These are phyloP conservation scores for Sorex maritimensis DNA, from an alignment of 2,797 vertebrate genomes.

Conservation along the genomic window DNA sequence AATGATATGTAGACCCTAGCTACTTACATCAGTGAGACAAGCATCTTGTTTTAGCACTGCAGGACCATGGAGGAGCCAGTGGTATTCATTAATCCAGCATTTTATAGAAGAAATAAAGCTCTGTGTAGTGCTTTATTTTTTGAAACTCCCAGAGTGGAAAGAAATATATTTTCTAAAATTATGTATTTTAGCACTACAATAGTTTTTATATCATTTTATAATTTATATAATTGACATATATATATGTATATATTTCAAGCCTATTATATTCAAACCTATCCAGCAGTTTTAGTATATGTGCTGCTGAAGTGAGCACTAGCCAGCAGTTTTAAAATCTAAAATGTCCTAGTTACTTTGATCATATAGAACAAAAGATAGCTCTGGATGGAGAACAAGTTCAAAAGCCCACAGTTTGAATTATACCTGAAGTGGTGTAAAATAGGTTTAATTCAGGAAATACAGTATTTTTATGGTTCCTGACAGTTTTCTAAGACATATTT, in stretches of 20 bases:
- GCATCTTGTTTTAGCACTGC: neutral
- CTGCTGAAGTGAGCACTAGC: too few species aligned
- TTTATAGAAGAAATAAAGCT: constrained; percentile 4
- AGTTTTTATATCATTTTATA: too few species aligned
- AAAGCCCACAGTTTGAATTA: constrained; percentile 52
- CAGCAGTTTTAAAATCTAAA: constrained; percentile 50
- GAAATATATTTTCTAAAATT: neutral
- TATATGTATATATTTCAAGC: neutral
- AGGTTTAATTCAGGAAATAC: constrained; percentile 47
- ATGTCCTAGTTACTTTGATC: constrained; percentile 21
- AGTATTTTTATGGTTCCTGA: constrained; percentile 43
- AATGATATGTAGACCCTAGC: neutral
- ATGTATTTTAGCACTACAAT: too few species aligned
- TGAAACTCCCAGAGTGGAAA: constrained; percentile 16
- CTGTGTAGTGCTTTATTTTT: constrained; percentile 17
- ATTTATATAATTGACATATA: neutral
- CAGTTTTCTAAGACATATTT: constrained; percentile 41
- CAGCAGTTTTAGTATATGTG: neutral
- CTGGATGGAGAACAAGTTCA: constrained; percentile 13
- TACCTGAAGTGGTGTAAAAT: constrained; percentile 31
- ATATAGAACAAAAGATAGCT: constrained; percentile 34
- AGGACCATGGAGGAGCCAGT: neutral
- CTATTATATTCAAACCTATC: constrained; percentile 8
- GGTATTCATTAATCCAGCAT: neutral
- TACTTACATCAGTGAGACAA: neutral